These are phyloP conservation scores for Stegana nigrithorax DNA, from an alignment of 2,888 invertebrate genomes.

Conservation along the genomic window DNA sequence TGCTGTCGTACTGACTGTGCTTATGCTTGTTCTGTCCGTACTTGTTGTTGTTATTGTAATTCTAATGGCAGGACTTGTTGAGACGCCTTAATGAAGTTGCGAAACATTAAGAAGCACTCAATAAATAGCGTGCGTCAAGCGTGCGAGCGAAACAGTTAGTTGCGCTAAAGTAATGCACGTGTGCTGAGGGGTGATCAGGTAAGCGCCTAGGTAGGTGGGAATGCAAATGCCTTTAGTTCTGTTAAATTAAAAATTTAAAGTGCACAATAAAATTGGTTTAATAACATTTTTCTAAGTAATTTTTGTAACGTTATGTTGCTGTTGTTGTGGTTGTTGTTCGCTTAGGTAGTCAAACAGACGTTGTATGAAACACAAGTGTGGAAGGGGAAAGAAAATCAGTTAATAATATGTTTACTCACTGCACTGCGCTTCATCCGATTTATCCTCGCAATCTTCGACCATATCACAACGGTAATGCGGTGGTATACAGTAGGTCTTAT, in stretches of 20 bases:
- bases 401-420: conserved; percentile 78
- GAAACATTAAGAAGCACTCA: conserved; percentile 38
- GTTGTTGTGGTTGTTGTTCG: background rate
- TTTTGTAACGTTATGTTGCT: no score
- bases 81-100: conserved; percentile 36
- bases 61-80: conserved; percentile 12
- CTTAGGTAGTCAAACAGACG: background rate
- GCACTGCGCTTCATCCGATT: conserved; percentile 94
- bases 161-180: no score
- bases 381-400: conserved; percentile 22
- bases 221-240: no score
- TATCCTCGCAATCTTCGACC: conserved; percentile 94
- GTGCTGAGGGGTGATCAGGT: no score
- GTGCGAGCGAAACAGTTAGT: no score
- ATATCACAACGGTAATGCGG: conserved; percentile 94
- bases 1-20: background rate
- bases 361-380: conserved; percentile 38
- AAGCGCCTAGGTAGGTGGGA: background rate
- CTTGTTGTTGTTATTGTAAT: conserved; percentile 5
- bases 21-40: conserved; percentile 22
- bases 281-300: conserved; percentile 55
- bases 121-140: conserved; percentile 6
- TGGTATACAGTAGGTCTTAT: conserved; percentile 95
- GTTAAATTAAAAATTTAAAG: conserved; percentile 18
- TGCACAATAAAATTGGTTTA: conserved; percentile 58